Evolutionary conservation across 2,888 invertebrate species (phyloP).

Genomic region (Erebia epiphron): DNA sequence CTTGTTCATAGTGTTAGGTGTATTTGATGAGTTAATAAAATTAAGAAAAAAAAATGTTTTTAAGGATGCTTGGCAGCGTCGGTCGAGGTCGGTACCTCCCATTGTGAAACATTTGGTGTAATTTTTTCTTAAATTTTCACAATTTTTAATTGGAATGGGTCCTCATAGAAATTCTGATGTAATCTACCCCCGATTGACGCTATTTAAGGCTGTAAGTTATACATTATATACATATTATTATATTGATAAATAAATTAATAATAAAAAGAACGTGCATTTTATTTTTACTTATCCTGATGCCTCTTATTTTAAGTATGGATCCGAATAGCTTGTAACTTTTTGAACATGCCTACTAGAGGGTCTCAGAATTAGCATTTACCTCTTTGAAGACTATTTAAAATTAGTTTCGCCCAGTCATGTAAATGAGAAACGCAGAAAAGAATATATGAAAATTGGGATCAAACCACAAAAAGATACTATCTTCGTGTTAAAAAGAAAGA

Average conservation of each 20-base stretch:
- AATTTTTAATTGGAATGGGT: conserved; percentile 37
- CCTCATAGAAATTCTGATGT: conserved; percentile 31
- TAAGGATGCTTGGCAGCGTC: conserved; percentile 62
- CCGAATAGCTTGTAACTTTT: too few species aligned
- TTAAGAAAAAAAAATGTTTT: conserved; percentile 59
- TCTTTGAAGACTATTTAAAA: too few species aligned
- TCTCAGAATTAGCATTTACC: too few species aligned
- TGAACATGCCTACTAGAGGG: too few species aligned
- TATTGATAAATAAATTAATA: conserved; percentile 83
- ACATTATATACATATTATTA: conserved; percentile 81
- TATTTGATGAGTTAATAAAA: conserved; percentile 51
- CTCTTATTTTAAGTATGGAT: too few species aligned
- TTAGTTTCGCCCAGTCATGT: too few species aligned
- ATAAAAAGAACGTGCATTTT: conserved; percentile 57
- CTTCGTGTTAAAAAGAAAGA: too few species aligned
- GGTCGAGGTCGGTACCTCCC: conserved; percentile 40
- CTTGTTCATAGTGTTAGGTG: conserved; percentile 50
- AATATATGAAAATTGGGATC: too few species aligned
- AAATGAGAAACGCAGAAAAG: too few species aligned
- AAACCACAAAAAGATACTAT: too few species aligned
- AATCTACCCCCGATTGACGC: conserved; percentile 47
- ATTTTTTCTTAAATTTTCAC: conserved; percentile 51
- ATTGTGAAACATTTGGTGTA: conserved; percentile 49
- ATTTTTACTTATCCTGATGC: conserved; percentile 24
- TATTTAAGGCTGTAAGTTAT: conserved; percentile 79